These are phyloP conservation scores for Pycnonotus jocosus DNA, from an alignment of 2,113 vertebrate genomes.

Conservation along the genomic window DNA sequence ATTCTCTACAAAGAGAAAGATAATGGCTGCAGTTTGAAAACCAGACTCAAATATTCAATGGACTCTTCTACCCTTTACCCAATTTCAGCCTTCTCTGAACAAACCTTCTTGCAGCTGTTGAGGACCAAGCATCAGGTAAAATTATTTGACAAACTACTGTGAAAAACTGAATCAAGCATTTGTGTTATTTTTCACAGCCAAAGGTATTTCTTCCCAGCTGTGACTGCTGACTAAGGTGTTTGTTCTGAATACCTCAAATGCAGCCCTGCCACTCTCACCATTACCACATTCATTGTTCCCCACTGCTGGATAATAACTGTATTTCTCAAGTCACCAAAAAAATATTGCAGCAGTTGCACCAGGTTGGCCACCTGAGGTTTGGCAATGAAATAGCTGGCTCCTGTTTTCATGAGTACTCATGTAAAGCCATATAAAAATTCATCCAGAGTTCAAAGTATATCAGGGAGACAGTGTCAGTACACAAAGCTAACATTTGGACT, in stretches of 20 bases:
- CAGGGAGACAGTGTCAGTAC: background rate
- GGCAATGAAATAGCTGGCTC: background rate
- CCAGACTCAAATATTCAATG: background rate
- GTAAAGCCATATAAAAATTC: constrained; percentile 36
- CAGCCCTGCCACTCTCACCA: background rate
- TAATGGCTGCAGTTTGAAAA: background rate
- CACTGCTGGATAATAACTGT: background rate
- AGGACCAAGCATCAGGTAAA: background rate
- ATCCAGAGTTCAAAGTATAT: constrained; percentile 38
- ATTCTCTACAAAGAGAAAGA: background rate
- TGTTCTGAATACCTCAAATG: background rate
- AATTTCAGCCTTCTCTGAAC: background rate
- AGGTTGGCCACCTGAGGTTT: constrained; percentile 1
- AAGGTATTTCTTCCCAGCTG: background rate
- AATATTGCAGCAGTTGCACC: constrained; percentile 27
- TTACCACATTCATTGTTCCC: constrained; percentile 26
- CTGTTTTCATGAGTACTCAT: constrained; percentile 14
- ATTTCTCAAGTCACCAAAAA: constrained; percentile 34
- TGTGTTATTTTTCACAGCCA: constrained; percentile 8
- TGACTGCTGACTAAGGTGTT: constrained; percentile 41
- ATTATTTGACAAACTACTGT: background rate
- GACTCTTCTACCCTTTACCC: background rate
- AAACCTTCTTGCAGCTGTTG: background rate
- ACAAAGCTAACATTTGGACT: constrained; percentile 4
- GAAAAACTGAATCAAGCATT: background rate